These are phyloP conservation scores for Drosophila persimilis DNA, from an alignment of 1,140 invertebrate genomes.

Conservation along the genomic window DNA sequence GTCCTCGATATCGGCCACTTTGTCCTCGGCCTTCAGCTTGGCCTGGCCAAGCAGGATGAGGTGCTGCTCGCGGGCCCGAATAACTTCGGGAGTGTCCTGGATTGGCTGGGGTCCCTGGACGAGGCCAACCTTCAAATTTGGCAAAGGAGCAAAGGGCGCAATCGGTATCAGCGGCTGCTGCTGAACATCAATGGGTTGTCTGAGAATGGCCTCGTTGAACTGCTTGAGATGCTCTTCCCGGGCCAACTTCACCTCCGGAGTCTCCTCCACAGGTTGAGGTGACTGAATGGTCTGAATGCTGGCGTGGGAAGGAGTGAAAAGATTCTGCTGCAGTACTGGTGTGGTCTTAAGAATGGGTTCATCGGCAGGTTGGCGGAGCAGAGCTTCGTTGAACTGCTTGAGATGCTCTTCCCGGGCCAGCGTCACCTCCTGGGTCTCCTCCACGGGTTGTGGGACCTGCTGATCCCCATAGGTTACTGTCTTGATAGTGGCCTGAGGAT, in stretches of 20 bases:
- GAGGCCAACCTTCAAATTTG: slow-evolving; percentile 29
- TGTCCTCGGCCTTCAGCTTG: slow-evolving; percentile 46
- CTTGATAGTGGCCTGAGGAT: not conserved
- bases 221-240: slow-evolving; percentile 68
- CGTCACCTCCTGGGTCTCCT: slow-evolving; percentile 64
- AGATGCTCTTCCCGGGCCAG: slow-evolving; percentile 69
- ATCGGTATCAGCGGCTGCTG: slow-evolving; percentile 26
- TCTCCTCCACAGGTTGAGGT: slow-evolving; percentile 54
- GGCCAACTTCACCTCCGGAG: slow-evolving; percentile 64
- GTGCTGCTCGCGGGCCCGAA: slow-evolving; percentile 54
- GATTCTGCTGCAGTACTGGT: slow-evolving; percentile 31
- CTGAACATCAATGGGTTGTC: slow-evolving; percentile 29
- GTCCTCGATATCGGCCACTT: slow-evolving; percentile 56
- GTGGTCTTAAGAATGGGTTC: slow-evolving; percentile 14
- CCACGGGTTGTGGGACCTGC: slow-evolving; percentile 33
- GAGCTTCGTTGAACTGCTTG: slow-evolving; percentile 56
- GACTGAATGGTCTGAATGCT: slow-evolving; percentile 15
- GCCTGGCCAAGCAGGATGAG: slow-evolving; percentile 51
- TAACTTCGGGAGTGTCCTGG: slow-evolving; percentile 49
- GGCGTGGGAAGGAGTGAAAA: not conserved
- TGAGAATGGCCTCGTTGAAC: slow-evolving; percentile 56
- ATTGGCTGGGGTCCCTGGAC: slow-evolving; percentile 14
- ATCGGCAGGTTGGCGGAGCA: slow-evolving; percentile 34
- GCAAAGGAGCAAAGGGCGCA: slow-evolving; percentile 17
- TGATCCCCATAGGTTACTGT: too few species aligned